Evolutionary conservation across 2,113 vertebrate species (phyloP).

Genomic region (Cervus canadensis): DNA sequence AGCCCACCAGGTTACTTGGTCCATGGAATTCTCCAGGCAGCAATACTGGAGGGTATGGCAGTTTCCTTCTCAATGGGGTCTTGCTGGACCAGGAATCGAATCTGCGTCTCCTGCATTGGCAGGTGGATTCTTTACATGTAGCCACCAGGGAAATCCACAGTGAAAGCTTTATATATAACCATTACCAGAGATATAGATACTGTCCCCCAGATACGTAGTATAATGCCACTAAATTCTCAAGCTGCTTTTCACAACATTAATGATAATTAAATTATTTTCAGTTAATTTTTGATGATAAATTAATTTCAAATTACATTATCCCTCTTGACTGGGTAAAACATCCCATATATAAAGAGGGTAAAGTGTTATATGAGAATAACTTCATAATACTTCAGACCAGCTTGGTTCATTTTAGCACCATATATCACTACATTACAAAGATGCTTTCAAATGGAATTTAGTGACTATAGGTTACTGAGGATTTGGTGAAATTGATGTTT

Average conservation of each 20-base stretch:
- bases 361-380: background rate
- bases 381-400: background rate
- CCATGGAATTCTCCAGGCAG: background rate
- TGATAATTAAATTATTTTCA: background rate
- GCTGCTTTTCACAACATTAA: background rate
- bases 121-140: background rate
- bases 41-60: background rate
- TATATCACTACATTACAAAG: background rate
- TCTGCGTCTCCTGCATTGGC: accelerated
- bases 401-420: background rate
- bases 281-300: background rate
- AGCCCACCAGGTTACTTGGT: background rate
- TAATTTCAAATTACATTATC: background rate
- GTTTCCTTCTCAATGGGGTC: background rate
- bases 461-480: background rate
- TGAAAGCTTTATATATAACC: background rate
- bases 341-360: background rate
- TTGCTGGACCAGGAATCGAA: background rate
- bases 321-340: background rate
- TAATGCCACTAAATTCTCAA: background rate
- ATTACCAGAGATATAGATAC: background rate
- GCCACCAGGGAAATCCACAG: background rate
- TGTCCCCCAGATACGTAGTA: background rate
- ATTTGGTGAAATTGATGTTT: background rate
- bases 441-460: background rate